phyloP scores from a whole-genome alignment of 1,140 invertebrate genomes.

The Ceratina calcarata region DNA sequence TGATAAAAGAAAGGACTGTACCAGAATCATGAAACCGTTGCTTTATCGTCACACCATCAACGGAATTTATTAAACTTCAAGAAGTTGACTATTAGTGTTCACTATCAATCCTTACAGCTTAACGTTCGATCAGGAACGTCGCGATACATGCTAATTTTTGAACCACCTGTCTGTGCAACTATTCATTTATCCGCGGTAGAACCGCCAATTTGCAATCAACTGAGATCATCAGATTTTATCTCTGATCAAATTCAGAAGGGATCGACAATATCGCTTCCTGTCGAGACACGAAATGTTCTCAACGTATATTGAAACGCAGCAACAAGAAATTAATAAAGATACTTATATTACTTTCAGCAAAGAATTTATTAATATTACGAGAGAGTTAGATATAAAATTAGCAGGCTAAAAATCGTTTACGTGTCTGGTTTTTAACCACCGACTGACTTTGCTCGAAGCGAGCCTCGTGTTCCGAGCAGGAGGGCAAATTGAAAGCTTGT shows the following conservation, averaged over 20 bases:
- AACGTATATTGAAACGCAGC: background rate
- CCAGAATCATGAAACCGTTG: too few species aligned
- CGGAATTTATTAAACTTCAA: too few species aligned
- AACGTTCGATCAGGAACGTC: slow-evolving; percentile 35
- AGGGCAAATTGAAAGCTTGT: slow-evolving; percentile 17
- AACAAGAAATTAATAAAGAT: too few species aligned
- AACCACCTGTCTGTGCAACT: slow-evolving; percentile 61
- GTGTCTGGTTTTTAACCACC: too few species aligned
- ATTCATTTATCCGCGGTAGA: slow-evolving; percentile 45
- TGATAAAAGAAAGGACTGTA: too few species aligned
- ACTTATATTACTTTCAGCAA: too few species aligned
- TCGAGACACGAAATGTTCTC: background rate
- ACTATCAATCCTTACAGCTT: slow-evolving; percentile 12
- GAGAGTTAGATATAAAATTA: too few species aligned
- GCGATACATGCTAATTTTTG: slow-evolving; percentile 61
- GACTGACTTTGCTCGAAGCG: background rate
- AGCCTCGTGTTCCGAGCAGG: background rate
- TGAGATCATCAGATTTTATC: background rate
- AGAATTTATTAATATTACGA: too few species aligned
- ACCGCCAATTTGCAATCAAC: slow-evolving; percentile 2
- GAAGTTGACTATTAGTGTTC: too few species aligned
- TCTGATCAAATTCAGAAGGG: background rate
- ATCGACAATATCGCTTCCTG: slow-evolving; percentile 12
- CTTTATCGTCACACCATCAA: too few species aligned
- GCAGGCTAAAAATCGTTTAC: too few species aligned